phyloP scores from a whole-genome alignment of 2,888 invertebrate genomes.

The Nematopogon swammerdamellus region DNA sequence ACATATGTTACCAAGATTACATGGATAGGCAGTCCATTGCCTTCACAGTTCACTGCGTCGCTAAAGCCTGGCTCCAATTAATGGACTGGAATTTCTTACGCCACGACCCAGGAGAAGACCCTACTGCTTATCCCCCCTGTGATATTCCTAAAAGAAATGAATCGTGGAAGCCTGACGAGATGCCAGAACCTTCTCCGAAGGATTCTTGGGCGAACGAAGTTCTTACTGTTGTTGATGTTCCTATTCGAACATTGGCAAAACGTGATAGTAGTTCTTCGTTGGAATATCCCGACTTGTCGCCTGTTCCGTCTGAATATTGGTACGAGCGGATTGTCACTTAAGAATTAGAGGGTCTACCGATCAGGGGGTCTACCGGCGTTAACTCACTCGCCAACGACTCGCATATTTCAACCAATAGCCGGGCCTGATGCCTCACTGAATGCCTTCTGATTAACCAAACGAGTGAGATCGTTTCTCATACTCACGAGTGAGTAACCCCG shows the following conservation, averaged over 20 bases:
- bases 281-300: constrained; percentile 26
- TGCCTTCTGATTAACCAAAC: too few species aligned
- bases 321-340: too few species aligned
- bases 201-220: constrained; percentile 34
- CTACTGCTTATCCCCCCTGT: constrained; percentile 32
- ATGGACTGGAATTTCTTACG: constrained; percentile 43
- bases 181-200: constrained; percentile 33
- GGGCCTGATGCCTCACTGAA: too few species aligned
- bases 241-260: constrained; percentile 14
- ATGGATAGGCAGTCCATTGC: constrained; percentile 31
- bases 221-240: constrained; percentile 24
- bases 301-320: constrained; percentile 35
- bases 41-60: constrained; percentile 37
- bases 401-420: too few species aligned
- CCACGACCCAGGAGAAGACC: constrained; percentile 46
- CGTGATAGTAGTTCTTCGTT: constrained; percentile 25
- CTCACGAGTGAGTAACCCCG: too few species aligned
- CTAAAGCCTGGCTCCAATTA: constrained; percentile 37
- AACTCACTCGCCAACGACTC: too few species aligned
- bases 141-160: constrained; percentile 34
- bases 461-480: too few species aligned
- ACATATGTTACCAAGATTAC: constrained; percentile 28
- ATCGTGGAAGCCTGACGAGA: constrained; percentile 38
- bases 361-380: too few species aligned
- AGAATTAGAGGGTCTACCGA: too few species aligned